A percentile compares a stretch with the other conserved stretches of the same genome.
phyloP scores from a whole-genome alignment of 2,888 invertebrate species.

The Ectemnius cavifrons region DNA sequence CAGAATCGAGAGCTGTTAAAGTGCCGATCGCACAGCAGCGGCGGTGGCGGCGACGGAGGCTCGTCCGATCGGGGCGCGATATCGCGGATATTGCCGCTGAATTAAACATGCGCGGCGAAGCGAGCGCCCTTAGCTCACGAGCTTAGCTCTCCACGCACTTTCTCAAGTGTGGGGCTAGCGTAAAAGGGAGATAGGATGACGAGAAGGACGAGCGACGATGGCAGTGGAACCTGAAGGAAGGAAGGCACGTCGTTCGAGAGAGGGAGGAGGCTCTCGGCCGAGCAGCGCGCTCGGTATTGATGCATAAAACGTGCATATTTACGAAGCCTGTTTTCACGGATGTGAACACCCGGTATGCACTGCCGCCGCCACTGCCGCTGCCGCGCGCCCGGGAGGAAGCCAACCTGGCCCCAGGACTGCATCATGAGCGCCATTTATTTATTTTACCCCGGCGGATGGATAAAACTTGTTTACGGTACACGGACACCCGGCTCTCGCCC shows the following conservation, averaged over 20 bases:
- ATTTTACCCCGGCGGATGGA: slow-evolving; percentile 73
- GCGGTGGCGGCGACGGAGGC: too few species aligned
- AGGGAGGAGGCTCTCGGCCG: slow-evolving; percentile 47
- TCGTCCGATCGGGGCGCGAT: too few species aligned
- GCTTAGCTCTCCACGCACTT: too few species aligned
- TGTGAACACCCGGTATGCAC: slow-evolving; percentile 76
- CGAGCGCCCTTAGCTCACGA: too few species aligned
- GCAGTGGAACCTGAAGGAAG: background rate
- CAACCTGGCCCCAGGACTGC: slow-evolving; percentile 64
- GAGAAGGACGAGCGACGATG: slow-evolving; percentile 24
- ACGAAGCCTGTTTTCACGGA: slow-evolving; percentile 77
- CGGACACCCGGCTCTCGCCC: slow-evolving; percentile 35
- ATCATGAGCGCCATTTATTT: slow-evolving; percentile 72
- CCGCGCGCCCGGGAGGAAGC: slow-evolving; percentile 62
- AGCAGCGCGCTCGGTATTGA: slow-evolving; percentile 64
- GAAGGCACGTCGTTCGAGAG: background rate
- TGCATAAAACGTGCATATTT: slow-evolving; percentile 75
- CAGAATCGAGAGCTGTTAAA: slow-evolving; percentile 21
- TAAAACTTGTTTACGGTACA: slow-evolving; percentile 73
- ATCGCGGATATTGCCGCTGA: slow-evolving; percentile 40
- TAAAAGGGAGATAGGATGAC: background rate
- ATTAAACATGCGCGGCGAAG: slow-evolving; percentile 44
- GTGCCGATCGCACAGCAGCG: too few species aligned
- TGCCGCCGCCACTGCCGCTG: too few species aligned
- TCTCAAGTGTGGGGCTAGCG: background rate